Conservation (phyloP, 2,113 vertebrate genomes). For the Nicator chloris region DNA sequence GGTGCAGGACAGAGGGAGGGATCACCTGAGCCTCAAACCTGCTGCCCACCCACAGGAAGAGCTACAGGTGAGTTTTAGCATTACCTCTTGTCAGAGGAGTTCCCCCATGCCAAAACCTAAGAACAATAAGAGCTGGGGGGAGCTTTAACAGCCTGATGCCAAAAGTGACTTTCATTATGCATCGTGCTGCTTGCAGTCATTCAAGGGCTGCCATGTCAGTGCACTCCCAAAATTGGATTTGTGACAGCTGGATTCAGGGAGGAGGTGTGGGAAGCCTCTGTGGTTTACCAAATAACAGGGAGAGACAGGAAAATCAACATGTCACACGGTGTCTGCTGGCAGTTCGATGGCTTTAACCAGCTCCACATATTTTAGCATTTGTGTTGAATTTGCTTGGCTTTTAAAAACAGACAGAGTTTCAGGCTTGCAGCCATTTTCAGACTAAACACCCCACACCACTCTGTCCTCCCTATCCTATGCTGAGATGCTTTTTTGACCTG, state of each 20-base stretch:
- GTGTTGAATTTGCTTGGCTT: background rate
- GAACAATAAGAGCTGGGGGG: background rate
- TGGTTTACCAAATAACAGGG: background rate
- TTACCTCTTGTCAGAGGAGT: background rate
- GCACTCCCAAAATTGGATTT: background rate
- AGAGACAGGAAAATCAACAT: constrained; percentile 46
- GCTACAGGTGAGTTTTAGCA: background rate
- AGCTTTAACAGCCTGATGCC: background rate
- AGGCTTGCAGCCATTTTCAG: background rate
- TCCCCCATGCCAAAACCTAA: background rate
- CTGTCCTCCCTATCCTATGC: background rate
- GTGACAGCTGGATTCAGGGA: background rate
- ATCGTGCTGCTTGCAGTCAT: background rate
- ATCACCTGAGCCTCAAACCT: fast-evolving
- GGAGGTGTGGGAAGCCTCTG: constrained; percentile 3
- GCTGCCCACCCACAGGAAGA: background rate
- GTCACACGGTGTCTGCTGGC: background rate
- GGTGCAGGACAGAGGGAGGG: background rate
- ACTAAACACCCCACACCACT: background rate
- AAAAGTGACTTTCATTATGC: background rate
- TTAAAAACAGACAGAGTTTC: background rate
- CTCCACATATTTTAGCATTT: background rate
- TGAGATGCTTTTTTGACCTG: background rate
- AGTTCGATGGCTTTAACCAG: background rate
- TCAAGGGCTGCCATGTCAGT: background rate